Percentiles rank a stretch among this genome's conserved stretches.
phyloP scores from a whole-genome alignment of 2,113 vertebrate genomes.

The Laticauda colubrina region DNA sequence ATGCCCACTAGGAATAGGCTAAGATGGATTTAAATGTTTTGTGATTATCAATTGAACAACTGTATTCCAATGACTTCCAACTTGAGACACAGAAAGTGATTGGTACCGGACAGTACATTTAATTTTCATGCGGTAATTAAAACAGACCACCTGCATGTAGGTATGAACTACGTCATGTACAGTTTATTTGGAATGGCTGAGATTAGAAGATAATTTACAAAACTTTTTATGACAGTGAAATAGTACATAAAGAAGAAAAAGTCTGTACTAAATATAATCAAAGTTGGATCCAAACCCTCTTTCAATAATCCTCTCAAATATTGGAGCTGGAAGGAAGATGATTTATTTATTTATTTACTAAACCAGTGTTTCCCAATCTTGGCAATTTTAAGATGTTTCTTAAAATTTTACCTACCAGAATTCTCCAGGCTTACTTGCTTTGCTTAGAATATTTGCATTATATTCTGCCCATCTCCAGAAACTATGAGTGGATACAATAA shows the following conservation, averaged over 20 bases:
- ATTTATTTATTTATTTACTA: background rate
- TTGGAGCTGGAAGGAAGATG: background rate
- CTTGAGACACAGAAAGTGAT: background rate
- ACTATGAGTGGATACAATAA: background rate
- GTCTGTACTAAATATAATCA: background rate
- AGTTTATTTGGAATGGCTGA: background rate
- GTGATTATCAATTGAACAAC: background rate
- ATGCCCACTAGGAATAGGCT: background rate
- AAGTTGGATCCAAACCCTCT: background rate
- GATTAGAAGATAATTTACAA: background rate
- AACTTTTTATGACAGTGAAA: background rate
- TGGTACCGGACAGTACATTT: background rate
- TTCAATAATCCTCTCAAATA: background rate
- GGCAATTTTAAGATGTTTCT: background rate
- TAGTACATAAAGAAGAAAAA: background rate
- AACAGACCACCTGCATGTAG: background rate
- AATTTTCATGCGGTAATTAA: background rate
- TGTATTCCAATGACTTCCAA: background rate
- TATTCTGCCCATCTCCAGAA: background rate
- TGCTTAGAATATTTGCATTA: background rate
- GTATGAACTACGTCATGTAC: background rate
- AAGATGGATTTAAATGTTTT: background rate
- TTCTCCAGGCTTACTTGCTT: background rate
- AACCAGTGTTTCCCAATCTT: background rate
- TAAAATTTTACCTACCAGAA: background rate